Conservation (phyloP, 2,113 vertebrate species). For the Anguilla japonica region DNA sequence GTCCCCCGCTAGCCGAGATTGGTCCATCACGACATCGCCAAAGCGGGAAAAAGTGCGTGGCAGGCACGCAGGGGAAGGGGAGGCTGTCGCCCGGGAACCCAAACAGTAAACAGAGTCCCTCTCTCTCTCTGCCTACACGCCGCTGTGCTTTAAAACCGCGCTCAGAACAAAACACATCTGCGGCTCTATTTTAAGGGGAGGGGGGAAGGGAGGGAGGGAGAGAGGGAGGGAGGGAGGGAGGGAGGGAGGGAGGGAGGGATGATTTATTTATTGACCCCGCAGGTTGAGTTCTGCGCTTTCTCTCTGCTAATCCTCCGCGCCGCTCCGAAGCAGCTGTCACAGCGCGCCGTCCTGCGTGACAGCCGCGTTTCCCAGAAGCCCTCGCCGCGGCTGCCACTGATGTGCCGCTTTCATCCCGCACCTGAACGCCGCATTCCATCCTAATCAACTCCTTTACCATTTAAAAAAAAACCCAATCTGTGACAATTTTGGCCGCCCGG, state of each 20-base stretch:
- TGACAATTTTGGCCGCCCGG: neutral
- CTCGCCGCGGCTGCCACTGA: neutral
- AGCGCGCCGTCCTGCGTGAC: constrained; percentile 17
- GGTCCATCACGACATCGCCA: neutral
- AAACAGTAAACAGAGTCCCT: constrained; percentile 12
- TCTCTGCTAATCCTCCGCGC: constrained; percentile 10
- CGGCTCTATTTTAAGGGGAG: constrained; percentile 38
- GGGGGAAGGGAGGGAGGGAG: neutral
- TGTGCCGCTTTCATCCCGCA: constrained; percentile 8
- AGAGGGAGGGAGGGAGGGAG: too few relatives aligned
- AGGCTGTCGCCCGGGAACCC: neutral
- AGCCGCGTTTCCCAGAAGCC: constrained; percentile 6
- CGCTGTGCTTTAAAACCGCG: neutral
- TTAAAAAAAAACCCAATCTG: neutral
- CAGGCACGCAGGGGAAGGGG: neutral
- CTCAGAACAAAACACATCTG: constrained; percentile 21
- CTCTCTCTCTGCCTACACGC: neutral
- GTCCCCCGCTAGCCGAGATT: neutral
- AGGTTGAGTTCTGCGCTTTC: constrained; percentile 29
- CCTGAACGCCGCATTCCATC: neutral
- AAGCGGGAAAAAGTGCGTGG: neutral
- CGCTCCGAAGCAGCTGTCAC: constrained; percentile 24
- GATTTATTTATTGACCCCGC: constrained; percentile 41
- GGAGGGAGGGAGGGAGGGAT: constrained; percentile 20
- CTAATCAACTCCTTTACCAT: neutral